Evolutionary conservation across 2,888 invertebrate species (phyloP), one percentile per base, ranked within the genome.

Genomic region (Lasioglossum villosulum): DNA sequence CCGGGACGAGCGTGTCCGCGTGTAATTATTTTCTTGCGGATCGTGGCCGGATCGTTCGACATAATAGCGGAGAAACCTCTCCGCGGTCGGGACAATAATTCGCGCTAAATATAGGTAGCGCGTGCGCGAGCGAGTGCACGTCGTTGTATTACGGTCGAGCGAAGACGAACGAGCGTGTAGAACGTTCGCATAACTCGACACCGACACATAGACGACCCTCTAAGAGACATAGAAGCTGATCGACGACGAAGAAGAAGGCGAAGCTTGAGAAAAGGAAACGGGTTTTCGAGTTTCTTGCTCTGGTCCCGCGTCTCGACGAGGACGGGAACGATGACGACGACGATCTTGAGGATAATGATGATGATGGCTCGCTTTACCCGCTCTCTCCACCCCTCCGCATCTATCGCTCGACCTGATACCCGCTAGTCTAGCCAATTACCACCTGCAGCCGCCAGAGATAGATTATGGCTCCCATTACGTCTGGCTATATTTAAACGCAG

Each of bases 21-120:
- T 78, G 89, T 81, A 91, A 91, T 91, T 91, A 92, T 90, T 92
- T 92, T 90, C 90, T 90, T 86, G 86, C 83, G 74, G 83, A 83
- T 75, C 78, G 45, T 75, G 39, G 52, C 80, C 85, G 84, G 85
- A 90, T 90, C 89, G 90, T 80, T 80, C 66, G 78, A 78, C 83
- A 87, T 92, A 92, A 93, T 92, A 45, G 56, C 82, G 89, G 93
- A 92, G 94, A 93, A 93, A 93, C 92, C 27, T 94, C 89, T 87
- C 76, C 59, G 27, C 59, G 59, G 84, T 75, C 88, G 83, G 84
- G 77, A 90, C 88, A 90, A 92, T 91, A 91, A 92, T 94, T 93
- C 91, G 88, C 90, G 91, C 92, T 94, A 93, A 93, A 93, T 93
- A 93, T 93, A 93, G 92, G 87, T 81, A 86, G 80, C 88, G 88